These are phyloP conservation scores for Ciona savignyi DNA, from an alignment of 23 tunicate genomes.

Conservation along the genomic window DNA sequence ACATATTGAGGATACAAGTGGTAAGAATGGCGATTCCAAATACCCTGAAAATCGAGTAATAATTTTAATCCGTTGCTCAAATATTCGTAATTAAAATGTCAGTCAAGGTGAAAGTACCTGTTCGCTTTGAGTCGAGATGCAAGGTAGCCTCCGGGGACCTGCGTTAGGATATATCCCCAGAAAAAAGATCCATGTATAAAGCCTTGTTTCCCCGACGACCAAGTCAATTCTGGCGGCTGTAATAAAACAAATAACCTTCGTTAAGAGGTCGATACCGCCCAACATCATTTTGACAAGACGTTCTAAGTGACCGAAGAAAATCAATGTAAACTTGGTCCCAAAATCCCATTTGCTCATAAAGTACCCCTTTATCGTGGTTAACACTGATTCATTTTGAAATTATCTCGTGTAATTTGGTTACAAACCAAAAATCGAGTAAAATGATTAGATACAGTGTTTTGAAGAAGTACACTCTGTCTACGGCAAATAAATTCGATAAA, in stretches of 20 bases:
- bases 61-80: no score
- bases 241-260: neutral
- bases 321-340: neutral
- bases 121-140: slow-evolving; percentile 80
- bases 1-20: slow-evolving; percentile 70
- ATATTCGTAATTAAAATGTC: no score
- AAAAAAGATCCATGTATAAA: slow-evolving; percentile 82
- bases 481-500: neutral
- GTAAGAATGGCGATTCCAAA: slow-evolving; percentile 64
- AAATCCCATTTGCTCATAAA: no score
- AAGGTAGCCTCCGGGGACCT: slow-evolving; percentile 91
- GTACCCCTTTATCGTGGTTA: neutral
- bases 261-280: neutral
- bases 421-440: neutral
- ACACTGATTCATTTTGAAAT: no score
- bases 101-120: slow-evolving; percentile 60
- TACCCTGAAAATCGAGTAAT: slow-evolving; percentile 31
- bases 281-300: neutral
- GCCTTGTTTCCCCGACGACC: slow-evolving; percentile 78
- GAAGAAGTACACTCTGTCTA: neutral
- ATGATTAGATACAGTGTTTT: neutral
- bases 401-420: neutral
- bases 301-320: neutral
- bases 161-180: slow-evolving; percentile 99
- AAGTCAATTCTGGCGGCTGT: slow-evolving; percentile 60